phyloP scores from a whole-genome alignment of 2,113 vertebrate genomes.

The Coracopsis vasa region DNA sequence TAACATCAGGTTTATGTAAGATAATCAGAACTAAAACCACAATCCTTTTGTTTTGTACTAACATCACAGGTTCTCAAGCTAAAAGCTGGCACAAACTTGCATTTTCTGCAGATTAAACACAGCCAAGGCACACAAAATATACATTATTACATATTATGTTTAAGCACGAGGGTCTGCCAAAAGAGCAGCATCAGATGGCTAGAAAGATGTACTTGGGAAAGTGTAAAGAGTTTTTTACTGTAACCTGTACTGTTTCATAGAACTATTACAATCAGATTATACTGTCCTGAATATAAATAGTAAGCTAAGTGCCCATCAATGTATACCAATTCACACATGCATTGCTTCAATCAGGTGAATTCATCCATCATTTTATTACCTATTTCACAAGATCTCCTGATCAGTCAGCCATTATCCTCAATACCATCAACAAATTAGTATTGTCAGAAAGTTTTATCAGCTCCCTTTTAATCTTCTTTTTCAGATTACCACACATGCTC shows the following conservation, averaged over 20 bases:
- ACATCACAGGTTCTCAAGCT: background rate
- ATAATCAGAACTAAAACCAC: background rate
- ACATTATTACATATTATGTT: background rate
- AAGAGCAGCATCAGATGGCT: background rate
- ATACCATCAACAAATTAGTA: background rate
- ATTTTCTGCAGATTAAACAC: background rate
- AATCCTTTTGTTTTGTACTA: background rate
- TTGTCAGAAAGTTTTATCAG: background rate
- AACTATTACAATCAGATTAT: background rate
- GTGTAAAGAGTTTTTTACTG: background rate
- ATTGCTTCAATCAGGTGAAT: background rate
- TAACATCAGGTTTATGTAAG: background rate
- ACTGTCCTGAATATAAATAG: background rate
- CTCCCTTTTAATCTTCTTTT: background rate
- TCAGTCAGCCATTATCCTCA: background rate
- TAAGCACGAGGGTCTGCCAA: background rate
- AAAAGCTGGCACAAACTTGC: background rate
- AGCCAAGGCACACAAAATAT: background rate
- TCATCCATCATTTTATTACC: background rate
- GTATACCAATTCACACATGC: background rate
- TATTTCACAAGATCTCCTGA: background rate
- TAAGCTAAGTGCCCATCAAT: background rate
- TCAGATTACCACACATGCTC: background rate
- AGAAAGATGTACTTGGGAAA: background rate
- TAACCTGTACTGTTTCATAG: background rate